These are phyloP conservation scores for Monarcha castaneiventris DNA, from an alignment of 2,113 vertebrate genomes.

Conservation along the genomic window DNA sequence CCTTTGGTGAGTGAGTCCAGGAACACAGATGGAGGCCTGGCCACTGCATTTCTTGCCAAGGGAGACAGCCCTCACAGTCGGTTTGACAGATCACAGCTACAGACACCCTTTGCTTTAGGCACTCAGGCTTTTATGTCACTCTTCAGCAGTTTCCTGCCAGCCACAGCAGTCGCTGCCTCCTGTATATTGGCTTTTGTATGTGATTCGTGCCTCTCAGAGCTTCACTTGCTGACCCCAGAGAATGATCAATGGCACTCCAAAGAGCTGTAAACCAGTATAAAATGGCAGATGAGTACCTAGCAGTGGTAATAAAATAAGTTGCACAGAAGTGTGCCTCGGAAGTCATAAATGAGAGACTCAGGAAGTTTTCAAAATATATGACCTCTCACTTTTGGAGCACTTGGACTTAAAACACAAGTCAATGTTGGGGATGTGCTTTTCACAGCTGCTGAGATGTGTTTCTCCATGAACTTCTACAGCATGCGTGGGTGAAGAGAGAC, in stretches of 20 bases:
- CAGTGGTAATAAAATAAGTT: neutral
- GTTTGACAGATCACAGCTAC: conserved; percentile 1
- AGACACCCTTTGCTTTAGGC: conserved; percentile 7
- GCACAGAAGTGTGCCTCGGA: neutral
- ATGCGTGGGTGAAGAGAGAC: neutral
- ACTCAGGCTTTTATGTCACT: neutral
- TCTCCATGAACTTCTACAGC: neutral
- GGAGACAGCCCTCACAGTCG: neutral
- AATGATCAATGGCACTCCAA: neutral
- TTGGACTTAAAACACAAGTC: neutral
- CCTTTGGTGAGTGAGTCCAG: neutral
- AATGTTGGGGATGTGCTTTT: neutral
- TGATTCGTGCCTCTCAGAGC: neutral
- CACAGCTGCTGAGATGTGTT: neutral
- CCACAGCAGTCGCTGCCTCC: neutral
- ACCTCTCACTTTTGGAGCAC: neutral
- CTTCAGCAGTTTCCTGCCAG: conserved; percentile 9
- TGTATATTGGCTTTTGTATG: neutral
- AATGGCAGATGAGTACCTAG: neutral
- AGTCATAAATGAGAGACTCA: neutral
- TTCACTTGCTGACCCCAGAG: neutral
- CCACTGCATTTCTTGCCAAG: neutral
- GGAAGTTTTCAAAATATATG: neutral
- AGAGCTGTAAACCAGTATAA: neutral
- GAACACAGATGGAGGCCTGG: neutral